phyloP scores from a whole-genome alignment of 1,140 invertebrate species.

The Medauroidea extradentata region DNA sequence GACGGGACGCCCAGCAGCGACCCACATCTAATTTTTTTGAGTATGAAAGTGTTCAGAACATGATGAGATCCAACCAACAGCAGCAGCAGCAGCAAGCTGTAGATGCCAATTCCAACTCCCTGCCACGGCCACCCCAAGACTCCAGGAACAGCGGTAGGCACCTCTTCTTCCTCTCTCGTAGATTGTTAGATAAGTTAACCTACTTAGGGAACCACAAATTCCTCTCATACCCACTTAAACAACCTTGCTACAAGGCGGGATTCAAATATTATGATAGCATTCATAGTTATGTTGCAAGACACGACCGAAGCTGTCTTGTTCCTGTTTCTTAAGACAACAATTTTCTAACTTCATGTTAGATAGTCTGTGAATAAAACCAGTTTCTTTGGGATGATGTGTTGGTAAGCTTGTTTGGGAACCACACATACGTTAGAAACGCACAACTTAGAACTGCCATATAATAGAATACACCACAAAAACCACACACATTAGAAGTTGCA shows the following conservation, averaged over 20 bases:
- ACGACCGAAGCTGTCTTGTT: not conserved
- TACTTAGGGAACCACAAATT: not conserved
- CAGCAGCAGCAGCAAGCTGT: not conserved
- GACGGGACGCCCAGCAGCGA: conserved; percentile 53
- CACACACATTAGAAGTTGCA: no score
- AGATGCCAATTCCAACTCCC: conserved; percentile 5
- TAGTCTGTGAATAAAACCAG: no score
- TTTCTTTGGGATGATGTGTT: no score
- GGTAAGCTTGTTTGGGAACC: no score
- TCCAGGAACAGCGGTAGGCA: not conserved
- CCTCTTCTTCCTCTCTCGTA: not conserved
- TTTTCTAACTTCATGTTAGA: no score
- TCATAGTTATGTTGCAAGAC: not conserved
- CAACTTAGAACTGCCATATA: no score
- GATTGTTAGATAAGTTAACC: not conserved
- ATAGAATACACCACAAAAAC: no score
- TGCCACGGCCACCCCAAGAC: not conserved
- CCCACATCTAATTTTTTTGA: conserved; percentile 79
- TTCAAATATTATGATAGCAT: not conserved
- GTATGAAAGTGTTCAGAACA: conserved; percentile 69
- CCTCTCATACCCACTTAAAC: not conserved
- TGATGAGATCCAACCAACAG: conserved; percentile 36
- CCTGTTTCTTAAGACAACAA: no score
- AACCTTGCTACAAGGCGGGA: not conserved
- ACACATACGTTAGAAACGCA: no score